phyloP scores from a whole-genome alignment of 2,113 vertebrate species.

The Panthera uncia region DNA sequence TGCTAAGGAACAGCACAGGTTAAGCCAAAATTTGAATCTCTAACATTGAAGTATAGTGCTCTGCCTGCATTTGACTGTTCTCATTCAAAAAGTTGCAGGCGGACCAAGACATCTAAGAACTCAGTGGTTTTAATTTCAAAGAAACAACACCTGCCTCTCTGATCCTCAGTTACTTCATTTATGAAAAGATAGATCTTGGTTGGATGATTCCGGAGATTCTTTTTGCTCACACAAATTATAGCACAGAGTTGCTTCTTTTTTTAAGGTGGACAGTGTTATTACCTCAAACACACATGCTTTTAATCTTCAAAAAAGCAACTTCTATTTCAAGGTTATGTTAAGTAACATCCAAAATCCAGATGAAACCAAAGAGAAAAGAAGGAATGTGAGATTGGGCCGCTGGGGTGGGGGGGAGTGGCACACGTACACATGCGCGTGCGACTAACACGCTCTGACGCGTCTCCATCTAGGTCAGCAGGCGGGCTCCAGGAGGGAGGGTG shows the following conservation, averaged over 20 bases:
- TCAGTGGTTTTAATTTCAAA: conserved; percentile 9
- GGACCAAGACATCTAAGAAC: neutral
- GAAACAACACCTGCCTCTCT: neutral
- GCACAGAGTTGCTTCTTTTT: neutral
- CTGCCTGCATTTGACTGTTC: neutral
- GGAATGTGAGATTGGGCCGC: neutral
- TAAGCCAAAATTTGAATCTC: neutral
- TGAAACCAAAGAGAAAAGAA: conserved; percentile 16
- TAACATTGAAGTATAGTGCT: neutral
- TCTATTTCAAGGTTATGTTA: conserved; percentile 35
- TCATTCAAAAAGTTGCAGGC: neutral
- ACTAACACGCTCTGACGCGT: rapidly evolving
- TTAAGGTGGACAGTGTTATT: neutral
- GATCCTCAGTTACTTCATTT: neutral
- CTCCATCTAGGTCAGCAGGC: neutral
- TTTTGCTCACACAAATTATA: neutral
- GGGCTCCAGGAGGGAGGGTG: neutral
- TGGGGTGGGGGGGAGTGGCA: neutral
- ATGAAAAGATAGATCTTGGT: neutral
- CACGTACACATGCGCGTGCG: rapidly evolving
- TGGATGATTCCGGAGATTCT: neutral
- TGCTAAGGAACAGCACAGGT: neutral
- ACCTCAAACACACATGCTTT: conserved; percentile 21
- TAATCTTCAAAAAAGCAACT: conserved; percentile 42
- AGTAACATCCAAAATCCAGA: conserved; percentile 32